Evolutionary conservation across 2,113 vertebrate genomes (phyloP).

Genomic region (Otolemur garnettii): DNA sequence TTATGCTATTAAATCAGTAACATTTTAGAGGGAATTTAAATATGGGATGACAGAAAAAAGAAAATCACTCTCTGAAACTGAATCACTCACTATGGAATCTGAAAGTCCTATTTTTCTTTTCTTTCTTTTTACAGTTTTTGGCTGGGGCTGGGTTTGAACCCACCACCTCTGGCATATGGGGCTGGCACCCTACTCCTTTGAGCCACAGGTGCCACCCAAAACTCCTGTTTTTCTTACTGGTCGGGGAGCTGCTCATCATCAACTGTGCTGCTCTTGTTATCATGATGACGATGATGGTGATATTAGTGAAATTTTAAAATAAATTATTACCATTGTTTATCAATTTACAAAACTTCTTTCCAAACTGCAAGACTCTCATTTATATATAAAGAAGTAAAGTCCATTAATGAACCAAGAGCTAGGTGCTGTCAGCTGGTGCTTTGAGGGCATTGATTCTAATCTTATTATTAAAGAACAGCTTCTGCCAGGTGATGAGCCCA

Average conservation of each 20-base stretch:
- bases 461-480: slow-evolving; percentile 55
- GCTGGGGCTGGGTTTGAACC: no score
- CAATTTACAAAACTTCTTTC: not conserved
- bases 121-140: no score
- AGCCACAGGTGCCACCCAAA: no score
- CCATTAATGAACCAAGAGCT: slow-evolving; percentile 30
- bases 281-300: not conserved
- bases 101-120: not conserved
- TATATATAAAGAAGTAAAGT: slow-evolving; percentile 15
- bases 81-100: not conserved
- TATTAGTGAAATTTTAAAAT: slow-evolving; percentile 32
- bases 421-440: slow-evolving; percentile 50
- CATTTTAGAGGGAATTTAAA: slow-evolving; percentile 29
- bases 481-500: not conserved
- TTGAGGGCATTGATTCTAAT: slow-evolving; percentile 66
- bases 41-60: not conserved
- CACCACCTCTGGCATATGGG: no score
- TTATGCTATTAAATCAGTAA: not conserved
- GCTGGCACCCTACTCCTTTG: no score
- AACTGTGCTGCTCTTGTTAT: not conserved
- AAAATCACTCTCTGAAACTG: not conserved
- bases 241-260: not conserved
- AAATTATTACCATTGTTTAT: slow-evolving; percentile 21
- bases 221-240: not conserved
- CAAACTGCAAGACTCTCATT: not conserved